Evolutionary conservation across 2,113 vertebrate species (phyloP), one percentile per base, ranked within the genome.

Genomic region (Seriola dumerili): DNA sequence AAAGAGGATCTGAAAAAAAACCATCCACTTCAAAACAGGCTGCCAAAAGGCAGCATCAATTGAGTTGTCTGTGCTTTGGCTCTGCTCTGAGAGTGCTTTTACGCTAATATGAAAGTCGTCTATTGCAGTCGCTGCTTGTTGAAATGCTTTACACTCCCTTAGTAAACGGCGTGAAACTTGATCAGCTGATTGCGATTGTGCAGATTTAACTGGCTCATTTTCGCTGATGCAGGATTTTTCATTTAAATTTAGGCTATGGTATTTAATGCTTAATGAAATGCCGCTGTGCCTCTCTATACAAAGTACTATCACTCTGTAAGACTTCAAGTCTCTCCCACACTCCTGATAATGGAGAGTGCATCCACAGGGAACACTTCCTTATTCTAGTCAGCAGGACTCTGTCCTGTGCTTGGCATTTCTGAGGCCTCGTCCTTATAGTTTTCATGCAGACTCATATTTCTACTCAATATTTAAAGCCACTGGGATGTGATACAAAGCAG

Each of bases 211-310:
- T 10, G 23, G n/a, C 73, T 40, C 17, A 1, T 59, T 77, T 62
- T 61, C 40, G 67, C 58, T 62, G 73, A 66, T 66, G 12, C 52
- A 66, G 4, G 3, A n/a, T 23, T 42, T 74, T 61, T 48, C 38
- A 76, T 77, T 63, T 44, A 64, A 34, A 76, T 76, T 68, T 3
- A 36, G 54, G 23, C 54, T 17, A 17, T 4, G 0, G 25, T 40
- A 12, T 72, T 58, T 66, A 48, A 62, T 29, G 61, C 16, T 57
- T 78, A 46, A 83, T 83, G 14, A 70, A 83, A 62, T 7, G 23
- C 32, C 14, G 14, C n/a, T 13, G 7, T 63, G 52, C 71, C 40
- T 40, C 38, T 50, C 65, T 46, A 48, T 71, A 14, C 46, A 61
- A 63, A 19, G 17, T 48, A 21, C n/a, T 0, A 10, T 69, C 34